Conservation (phyloP, 2,113 vertebrate species). For the Abramis brama region DNA sequence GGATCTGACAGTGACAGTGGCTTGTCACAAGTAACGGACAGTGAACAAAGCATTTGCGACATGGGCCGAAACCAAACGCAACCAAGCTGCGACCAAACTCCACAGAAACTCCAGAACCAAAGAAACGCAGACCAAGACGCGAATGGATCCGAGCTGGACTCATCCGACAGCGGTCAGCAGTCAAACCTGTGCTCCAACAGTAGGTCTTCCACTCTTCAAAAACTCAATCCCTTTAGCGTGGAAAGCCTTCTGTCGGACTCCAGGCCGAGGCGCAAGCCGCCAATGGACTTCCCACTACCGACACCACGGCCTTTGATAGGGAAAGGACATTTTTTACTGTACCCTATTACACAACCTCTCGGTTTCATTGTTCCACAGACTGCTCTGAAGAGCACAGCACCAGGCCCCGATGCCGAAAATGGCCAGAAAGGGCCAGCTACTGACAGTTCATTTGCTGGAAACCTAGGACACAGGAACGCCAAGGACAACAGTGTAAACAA, state of each 20-base stretch:
- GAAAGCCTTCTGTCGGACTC: constrained; percentile 92
- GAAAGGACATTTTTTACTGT: constrained; percentile 93
- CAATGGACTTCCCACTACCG: constrained; percentile 84
- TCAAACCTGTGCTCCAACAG: constrained; percentile 70
- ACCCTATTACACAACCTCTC: constrained; percentile 93
- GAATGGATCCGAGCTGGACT: constrained; percentile 79
- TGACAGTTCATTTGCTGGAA: constrained; percentile 65
- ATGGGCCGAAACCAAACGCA: constrained; percentile 68
- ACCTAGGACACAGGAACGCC: constrained; percentile 65
- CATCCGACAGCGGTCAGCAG: constrained; percentile 72
- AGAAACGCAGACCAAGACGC: constrained; percentile 82
- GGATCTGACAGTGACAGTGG: constrained; percentile 97
- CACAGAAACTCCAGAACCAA: constrained; percentile 80
- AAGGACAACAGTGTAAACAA: constrained; percentile 55
- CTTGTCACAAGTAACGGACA: constrained; percentile 83
- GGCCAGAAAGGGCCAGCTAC: constrained; percentile 64
- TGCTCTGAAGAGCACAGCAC: constrained; percentile 77
- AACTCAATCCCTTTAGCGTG: constrained; percentile 94
- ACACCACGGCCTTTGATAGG: constrained; percentile 88
- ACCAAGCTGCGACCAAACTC: constrained; percentile 79
- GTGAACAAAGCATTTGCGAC: constrained; percentile 70
- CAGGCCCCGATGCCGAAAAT: constrained; percentile 69
- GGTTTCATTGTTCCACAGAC: constrained; percentile 95
- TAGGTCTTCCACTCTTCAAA: constrained; percentile 79
- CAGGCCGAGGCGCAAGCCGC: constrained; percentile 85